Conservation (phyloP, 2,888 invertebrate genomes). For the Trichopria drosophilae region DNA sequence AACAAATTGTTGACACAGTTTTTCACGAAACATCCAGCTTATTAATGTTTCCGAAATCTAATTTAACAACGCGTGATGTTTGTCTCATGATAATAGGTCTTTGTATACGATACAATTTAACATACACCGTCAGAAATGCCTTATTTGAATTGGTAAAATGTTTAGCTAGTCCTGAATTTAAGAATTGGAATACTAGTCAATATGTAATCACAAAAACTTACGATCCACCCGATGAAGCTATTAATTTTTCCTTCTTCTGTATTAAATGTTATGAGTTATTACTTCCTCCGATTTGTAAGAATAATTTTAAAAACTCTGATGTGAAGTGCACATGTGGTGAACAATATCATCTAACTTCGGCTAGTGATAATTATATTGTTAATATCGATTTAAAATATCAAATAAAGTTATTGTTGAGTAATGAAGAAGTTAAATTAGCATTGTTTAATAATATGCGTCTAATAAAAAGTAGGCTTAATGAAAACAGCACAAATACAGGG, state of each 20-base stretch:
- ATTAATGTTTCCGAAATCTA: constrained; percentile 6
- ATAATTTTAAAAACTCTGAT: constrained; percentile 6
- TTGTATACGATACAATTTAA: constrained; percentile 10
- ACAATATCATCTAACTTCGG: background rate
- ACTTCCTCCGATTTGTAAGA: constrained; percentile 7
- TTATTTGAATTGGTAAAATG: constrained; percentile 9
- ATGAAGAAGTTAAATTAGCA: constrained; percentile 1
- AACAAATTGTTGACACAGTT: too few relatives aligned
- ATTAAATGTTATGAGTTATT: constrained; percentile 1
- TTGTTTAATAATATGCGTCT: constrained; percentile 7
- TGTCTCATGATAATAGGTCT: constrained; percentile 11
- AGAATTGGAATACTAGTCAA: constrained; percentile 9
- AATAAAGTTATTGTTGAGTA: constrained; percentile 6
- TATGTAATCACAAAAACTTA: constrained; percentile 6
- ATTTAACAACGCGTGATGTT: constrained; percentile 2
- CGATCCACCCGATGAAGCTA: constrained; percentile 9
- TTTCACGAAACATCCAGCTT: background rate
- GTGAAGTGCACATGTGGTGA: constrained; percentile 8
- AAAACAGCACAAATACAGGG: too few relatives aligned
- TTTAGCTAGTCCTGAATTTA: constrained; percentile 7
- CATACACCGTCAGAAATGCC: constrained; percentile 1
- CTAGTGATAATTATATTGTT: constrained; percentile 9
- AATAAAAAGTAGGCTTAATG: too few relatives aligned
- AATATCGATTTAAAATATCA: constrained; percentile 10
- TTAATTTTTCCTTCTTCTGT: constrained; percentile 11